These are phyloP conservation scores for Oplegnathus fasciatus DNA, from an alignment of 2,113 vertebrate species.

Conservation along the genomic window DNA sequence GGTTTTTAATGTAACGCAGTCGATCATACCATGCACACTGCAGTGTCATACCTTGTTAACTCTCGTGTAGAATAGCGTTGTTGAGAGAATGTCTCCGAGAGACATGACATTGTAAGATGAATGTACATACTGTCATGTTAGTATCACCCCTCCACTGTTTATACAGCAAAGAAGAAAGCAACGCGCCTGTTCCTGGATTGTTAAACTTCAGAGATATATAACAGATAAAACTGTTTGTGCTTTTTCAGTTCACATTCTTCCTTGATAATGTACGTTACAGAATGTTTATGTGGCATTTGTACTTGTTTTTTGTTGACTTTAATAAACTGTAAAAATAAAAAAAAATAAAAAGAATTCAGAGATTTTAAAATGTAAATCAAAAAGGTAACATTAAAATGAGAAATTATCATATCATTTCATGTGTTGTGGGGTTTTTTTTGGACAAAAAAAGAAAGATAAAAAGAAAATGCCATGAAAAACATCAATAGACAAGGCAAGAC, in stretches of 20 bases:
- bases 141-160: slow-evolving; percentile 50
- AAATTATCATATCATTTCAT: slow-evolving; percentile 51
- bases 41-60: slow-evolving; percentile 37
- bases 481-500: too few species aligned
- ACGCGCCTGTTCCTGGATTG: slow-evolving; percentile 70
- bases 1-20: slow-evolving; percentile 46
- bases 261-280: slow-evolving; percentile 77
- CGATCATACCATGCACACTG: slow-evolving; percentile 54
- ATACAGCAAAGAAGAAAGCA: slow-evolving; percentile 56
- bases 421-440: neutral
- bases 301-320: slow-evolving; percentile 85
- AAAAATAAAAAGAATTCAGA: slow-evolving; percentile 73
- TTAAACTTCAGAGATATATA: slow-evolving; percentile 74
- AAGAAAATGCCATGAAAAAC: neutral
- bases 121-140: slow-evolving; percentile 77
- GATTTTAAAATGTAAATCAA: slow-evolving; percentile 76
- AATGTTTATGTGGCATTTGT: slow-evolving; percentile 85
- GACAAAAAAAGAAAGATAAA: neutral
- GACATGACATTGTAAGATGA: slow-evolving; percentile 75
- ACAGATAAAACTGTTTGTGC: slow-evolving; percentile 75
- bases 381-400: slow-evolving; percentile 74
- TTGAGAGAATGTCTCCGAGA: slow-evolving; percentile 79
- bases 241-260: slow-evolving; percentile 73
- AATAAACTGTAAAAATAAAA: slow-evolving; percentile 85
- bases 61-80: slow-evolving; percentile 65